phyloP scores from a whole-genome alignment of 1,140 invertebrate genomes.

The Agrilus planipennis region DNA sequence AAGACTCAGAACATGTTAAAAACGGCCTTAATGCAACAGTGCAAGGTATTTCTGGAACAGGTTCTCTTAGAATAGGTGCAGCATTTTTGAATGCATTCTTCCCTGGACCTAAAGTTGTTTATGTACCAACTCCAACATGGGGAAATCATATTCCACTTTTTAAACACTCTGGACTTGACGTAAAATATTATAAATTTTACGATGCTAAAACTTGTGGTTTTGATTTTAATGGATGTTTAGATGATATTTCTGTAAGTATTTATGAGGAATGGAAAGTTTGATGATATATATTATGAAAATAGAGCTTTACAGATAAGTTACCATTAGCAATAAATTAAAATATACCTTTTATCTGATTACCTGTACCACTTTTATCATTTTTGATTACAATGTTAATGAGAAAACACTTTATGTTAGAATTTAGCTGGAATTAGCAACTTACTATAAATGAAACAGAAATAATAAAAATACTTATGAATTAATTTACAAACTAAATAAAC shows the following conservation, averaged over 20 bases:
- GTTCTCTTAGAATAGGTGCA: slow-evolving; percentile 85
- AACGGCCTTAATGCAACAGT: slow-evolving; percentile 55
- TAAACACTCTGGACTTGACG: slow-evolving; percentile 73
- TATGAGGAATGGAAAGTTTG: too few species aligned
- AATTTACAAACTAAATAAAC: too few species aligned
- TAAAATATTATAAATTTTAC: slow-evolving; percentile 93
- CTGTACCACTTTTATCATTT: too few species aligned
- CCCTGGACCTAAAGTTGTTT: slow-evolving; percentile 73
- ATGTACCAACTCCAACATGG: slow-evolving; percentile 94
- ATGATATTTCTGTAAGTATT: slow-evolving; percentile 77
- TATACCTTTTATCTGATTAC: too few species aligned
- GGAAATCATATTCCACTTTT: slow-evolving; percentile 95
- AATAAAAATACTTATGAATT: too few species aligned
- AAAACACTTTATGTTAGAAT: too few species aligned
- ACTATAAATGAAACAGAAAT: too few species aligned
- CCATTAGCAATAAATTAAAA: too few species aligned
- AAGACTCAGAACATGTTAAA: slow-evolving; percentile 58
- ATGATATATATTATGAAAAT: too few species aligned
- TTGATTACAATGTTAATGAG: too few species aligned
- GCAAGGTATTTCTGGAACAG: slow-evolving; percentile 91
- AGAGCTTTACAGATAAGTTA: too few species aligned
- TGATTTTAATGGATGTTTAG: slow-evolving; percentile 81
- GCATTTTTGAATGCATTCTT: slow-evolving; percentile 84
- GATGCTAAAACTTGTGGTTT: slow-evolving; percentile 92
- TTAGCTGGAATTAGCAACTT: too few species aligned